phyloP scores from a whole-genome alignment of 2,797 vertebrate species.

The Artibeus jamaicensis region DNA sequence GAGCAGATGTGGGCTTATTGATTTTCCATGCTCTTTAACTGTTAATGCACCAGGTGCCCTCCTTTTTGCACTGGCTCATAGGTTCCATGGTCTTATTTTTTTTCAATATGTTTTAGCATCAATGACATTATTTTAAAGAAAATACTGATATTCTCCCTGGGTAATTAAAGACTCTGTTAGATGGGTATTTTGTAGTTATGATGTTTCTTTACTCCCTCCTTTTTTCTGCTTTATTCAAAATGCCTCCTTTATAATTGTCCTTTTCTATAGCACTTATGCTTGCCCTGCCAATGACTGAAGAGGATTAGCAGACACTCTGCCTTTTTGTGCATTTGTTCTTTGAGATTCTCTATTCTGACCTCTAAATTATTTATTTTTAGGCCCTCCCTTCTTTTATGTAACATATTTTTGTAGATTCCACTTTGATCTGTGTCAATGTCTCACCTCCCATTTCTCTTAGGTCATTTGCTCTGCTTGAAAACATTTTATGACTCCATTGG shows the following conservation, averaged over 20 bases:
- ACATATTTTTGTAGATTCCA: neutral
- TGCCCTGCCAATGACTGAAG: neutral
- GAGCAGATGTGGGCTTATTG: neutral
- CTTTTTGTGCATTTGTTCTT: neutral
- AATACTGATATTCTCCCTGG: neutral
- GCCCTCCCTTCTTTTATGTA: neutral
- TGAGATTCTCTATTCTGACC: neutral
- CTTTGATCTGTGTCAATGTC: neutral
- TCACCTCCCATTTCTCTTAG: neutral
- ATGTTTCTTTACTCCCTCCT: neutral
- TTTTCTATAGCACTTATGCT: neutral
- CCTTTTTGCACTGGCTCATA: neutral
- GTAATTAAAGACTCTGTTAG: neutral
- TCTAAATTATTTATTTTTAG: neutral
- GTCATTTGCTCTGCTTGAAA: neutral
- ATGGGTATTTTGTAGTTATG: neutral
- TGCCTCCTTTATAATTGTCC: neutral
- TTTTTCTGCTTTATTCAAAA: conserved; percentile 9
- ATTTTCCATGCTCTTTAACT: neutral
- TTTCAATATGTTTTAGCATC: neutral
- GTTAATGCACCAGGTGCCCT: neutral
- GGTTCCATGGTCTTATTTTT: neutral
- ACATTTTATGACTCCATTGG: neutral
- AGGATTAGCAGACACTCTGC: neutral
- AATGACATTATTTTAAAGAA: neutral